Conservation (phyloP, 23 tunicate species). For the Styela plicata region DNA sequence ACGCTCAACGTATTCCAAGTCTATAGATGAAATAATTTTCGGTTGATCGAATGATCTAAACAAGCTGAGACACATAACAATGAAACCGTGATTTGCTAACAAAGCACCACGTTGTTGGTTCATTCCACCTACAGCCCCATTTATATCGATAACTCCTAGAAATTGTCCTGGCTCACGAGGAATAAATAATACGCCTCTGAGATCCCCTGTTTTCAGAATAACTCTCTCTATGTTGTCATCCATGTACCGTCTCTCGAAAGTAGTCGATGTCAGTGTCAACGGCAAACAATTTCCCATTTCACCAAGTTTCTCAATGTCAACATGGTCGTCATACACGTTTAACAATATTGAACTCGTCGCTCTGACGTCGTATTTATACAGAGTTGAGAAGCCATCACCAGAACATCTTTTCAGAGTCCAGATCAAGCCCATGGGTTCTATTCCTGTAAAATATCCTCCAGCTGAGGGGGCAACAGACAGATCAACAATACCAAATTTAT, state of each 20-base stretch:
- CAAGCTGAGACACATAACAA: neutral
- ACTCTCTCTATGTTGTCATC: neutral
- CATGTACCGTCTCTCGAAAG: neutral
- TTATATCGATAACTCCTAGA: neutral
- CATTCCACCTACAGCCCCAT: neutral
- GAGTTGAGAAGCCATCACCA: too few species aligned
- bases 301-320: neutral
- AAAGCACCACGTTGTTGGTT: neutral
- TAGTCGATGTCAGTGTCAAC: neutral
- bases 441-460: constrained; percentile 23
- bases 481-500: neutral
- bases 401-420: constrained; percentile 9
- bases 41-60: constrained; percentile 8
- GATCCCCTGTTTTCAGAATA: neutral
- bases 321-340: neutral
- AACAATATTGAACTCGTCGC: neutral
- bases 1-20: constrained; percentile 24
- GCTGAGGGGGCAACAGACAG: neutral
- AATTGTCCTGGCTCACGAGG: constrained; percentile 3
- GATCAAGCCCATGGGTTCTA: constrained; percentile 28
- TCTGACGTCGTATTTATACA: neutral
- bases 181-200: constrained; percentile 13
- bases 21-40: neutral
- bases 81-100: neutral
- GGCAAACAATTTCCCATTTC: neutral